phyloP scores from a whole-genome alignment of 2,888 invertebrate species.

The Terebella lapidaria region DNA sequence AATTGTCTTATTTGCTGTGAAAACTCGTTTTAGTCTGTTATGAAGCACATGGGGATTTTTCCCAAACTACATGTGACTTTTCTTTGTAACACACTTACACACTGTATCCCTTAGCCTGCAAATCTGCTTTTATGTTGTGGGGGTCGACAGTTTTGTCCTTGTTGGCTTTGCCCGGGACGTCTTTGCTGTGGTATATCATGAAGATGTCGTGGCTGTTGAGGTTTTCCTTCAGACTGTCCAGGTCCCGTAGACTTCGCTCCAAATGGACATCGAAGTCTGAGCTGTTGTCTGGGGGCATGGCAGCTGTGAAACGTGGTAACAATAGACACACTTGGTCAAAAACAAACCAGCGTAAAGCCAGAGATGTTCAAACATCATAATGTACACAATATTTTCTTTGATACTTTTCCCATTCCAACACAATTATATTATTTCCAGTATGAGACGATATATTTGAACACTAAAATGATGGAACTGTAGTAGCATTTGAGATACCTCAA shows the following conservation, averaged over 20 bases:
- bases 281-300: slow-evolving; percentile 44
- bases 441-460: too few relatives aligned
- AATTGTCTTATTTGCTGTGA: too few relatives aligned
- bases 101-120: slow-evolving; percentile 4
- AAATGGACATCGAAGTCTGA: slow-evolving; percentile 48
- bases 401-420: too few relatives aligned
- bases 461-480: too few relatives aligned
- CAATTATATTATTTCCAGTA: too few relatives aligned
- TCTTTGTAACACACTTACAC: too few relatives aligned
- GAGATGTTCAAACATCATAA: background rate
- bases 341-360: background rate
- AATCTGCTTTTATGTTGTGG: slow-evolving; percentile 11
- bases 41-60: too few relatives aligned
- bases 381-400: background rate
- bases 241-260: slow-evolving; percentile 20
- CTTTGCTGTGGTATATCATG: slow-evolving; percentile 16
- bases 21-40: too few relatives aligned
- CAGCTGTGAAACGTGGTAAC: too few relatives aligned
- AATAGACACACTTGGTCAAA: too few relatives aligned
- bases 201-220: slow-evolving; percentile 20
- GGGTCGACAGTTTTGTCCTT: slow-evolving; percentile 6
- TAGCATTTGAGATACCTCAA: too few relatives aligned
- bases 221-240: slow-evolving; percentile 15
- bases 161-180: slow-evolving; percentile 16
- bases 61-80: too few relatives aligned